Evolutionary conservation across 35 echinoderm and acorn worm genomes (phyloP), one percentile per base, ranked within the genome.

Genomic region (Stichopus chloronotus): DNA sequence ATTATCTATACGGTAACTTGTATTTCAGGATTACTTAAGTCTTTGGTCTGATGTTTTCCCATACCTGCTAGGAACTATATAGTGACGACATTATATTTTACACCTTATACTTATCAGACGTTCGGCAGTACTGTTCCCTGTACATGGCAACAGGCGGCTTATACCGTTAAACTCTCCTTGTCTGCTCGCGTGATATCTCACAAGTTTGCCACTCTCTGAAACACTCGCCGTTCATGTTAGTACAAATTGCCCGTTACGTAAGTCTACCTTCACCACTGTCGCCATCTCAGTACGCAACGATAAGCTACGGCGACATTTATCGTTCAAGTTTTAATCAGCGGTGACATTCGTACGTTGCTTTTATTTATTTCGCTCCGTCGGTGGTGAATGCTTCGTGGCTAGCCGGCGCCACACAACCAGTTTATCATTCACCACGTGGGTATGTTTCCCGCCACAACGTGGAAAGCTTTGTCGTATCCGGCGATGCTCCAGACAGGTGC

Each of bases 301-400:
- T 20, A 74, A 14, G 19, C 30, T 43, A 21, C 82, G 58, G 82
- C 56, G 82, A 85, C 82, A 85, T 23, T 85, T 58, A 85, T 85
- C 55, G 82, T 58, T 58, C 56, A 53, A 85, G 82, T 85, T 59
- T 85, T 85, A 85, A 85, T 85, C 82, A 85, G 52, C 56, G 55
- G 52, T 85, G 82, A 85, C 82, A 85, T 55, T 20, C 17, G 53
- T 58, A n/a, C 55, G 55, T 85, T 17, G 25, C 82, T 58, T 85
- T 85, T 85, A 85, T 85, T 85, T 85, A 5, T 85, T 59, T 85
- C 82, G 82, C 82, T 58, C 82, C 52, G 82, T 85, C 55, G 82
- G 82, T n/a, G 82, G 82, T 85, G 82, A 56, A 56, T 58, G 82
- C 9, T 58, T 85, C 82, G 82, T 85, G 82, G 82, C 82, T 53